phyloP scores from a whole-genome alignment of 1,140 invertebrate species.

The Meloidogyne hapla region DNA sequence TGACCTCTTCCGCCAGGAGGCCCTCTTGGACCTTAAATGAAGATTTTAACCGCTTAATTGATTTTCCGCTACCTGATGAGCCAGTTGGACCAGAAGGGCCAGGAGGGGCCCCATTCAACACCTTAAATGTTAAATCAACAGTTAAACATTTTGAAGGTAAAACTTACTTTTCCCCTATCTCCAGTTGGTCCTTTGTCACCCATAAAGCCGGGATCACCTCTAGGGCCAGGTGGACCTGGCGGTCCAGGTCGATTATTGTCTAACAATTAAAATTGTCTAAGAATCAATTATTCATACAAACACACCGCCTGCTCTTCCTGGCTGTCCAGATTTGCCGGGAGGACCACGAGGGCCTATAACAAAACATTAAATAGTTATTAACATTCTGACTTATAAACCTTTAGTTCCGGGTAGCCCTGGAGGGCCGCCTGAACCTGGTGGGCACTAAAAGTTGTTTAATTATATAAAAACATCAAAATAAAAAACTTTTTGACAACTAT shows the following conservation, averaged over 20 bases:
- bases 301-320: slow-evolving; percentile 33
- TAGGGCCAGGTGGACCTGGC: slow-evolving; percentile 48
- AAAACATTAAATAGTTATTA: background rate
- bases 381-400: slow-evolving; percentile 33
- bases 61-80: slow-evolving; percentile 6
- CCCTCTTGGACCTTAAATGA: slow-evolving; percentile 24
- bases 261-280: background rate
- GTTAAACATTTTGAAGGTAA: background rate
- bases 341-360: slow-evolving; percentile 25
- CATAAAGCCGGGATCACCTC: slow-evolving; percentile 51
- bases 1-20: slow-evolving; percentile 41
- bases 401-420: slow-evolving; percentile 57
- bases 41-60: background rate
- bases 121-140: slow-evolving; percentile 15
- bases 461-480: background rate
- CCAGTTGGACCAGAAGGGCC: slow-evolving; percentile 49
- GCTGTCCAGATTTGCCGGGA: slow-evolving; percentile 46
- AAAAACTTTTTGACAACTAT: slow-evolving; percentile 58
- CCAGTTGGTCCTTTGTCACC: slow-evolving; percentile 51
- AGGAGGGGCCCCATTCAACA: slow-evolving; percentile 58
- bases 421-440: slow-evolving; percentile 51
- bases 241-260: slow-evolving; percentile 52
- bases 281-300: background rate
- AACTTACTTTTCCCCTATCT: slow-evolving; percentile 50
- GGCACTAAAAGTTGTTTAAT: slow-evolving; percentile 40